These are phyloP conservation scores for Empidonax traillii DNA, from an alignment of 2,113 vertebrate genomes.

Conservation along the genomic window DNA sequence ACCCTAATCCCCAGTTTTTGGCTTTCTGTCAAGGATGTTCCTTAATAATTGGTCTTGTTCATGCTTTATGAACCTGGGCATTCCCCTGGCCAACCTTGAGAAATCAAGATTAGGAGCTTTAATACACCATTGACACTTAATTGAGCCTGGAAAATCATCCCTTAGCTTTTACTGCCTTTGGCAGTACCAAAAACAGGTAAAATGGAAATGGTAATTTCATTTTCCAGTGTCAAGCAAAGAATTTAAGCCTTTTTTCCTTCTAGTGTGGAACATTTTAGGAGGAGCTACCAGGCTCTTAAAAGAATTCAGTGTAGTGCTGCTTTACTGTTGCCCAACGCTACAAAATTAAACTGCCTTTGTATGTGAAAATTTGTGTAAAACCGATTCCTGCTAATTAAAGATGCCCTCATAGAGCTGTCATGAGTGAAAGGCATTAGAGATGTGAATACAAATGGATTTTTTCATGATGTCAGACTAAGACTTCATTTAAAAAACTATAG, in stretches of 20 bases:
- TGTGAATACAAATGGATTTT: neutral
- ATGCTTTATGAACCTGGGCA: neutral
- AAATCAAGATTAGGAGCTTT: neutral
- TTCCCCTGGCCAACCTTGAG: neutral
- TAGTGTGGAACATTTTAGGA: neutral
- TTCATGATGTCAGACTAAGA: neutral
- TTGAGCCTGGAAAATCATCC: neutral
- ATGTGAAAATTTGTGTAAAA: neutral
- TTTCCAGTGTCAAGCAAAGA: neutral
- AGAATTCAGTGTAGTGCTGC: neutral
- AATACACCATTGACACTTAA: neutral
- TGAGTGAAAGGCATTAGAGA: neutral
- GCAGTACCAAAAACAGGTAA: neutral
- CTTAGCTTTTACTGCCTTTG: neutral
- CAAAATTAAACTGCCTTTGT: constrained; percentile 2
- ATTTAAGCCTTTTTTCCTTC: neutral
- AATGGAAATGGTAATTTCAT: neutral
- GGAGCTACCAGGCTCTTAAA: neutral
- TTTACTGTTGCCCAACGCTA: neutral
- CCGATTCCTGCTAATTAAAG: neutral
- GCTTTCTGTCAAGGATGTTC: neutral
- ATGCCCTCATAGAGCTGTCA: neutral
- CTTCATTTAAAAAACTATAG: neutral
- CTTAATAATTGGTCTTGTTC: neutral
- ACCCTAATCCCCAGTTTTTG: neutral